A percentile compares a stretch with the other conserved stretches of the same genome.
phyloP scores from a whole-genome alignment of 1,140 invertebrate species.

The Tetramorium simillimum region DNA sequence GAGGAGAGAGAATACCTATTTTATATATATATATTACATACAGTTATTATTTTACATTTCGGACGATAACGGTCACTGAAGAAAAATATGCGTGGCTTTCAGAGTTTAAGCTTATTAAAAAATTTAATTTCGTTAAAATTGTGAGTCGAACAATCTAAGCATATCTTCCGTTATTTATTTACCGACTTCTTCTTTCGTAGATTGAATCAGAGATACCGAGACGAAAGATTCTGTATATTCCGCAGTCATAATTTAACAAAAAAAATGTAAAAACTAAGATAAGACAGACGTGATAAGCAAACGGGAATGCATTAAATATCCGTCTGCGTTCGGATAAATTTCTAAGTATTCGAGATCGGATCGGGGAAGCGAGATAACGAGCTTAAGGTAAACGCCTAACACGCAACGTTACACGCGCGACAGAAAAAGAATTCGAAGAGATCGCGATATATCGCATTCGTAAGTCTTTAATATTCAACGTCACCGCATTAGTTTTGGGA shows the following conservation, averaged over 20 bases:
- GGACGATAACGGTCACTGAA: slow-evolving; percentile 2
- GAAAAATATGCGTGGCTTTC: not conserved
- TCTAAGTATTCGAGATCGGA: not conserved
- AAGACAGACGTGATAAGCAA: not conserved
- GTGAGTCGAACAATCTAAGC: not conserved
- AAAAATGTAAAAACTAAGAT: not conserved
- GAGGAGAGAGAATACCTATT: not conserved
- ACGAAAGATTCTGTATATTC: not conserved
- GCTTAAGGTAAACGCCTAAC: not conserved
- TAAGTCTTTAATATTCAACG: not conserved
- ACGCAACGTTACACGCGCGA: not conserved
- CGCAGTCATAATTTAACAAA: not conserved
- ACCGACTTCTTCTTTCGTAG: not conserved
- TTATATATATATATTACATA: not conserved
- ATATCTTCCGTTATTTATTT: not conserved
- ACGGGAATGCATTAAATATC: not conserved
- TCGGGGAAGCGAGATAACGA: slow-evolving; percentile 2
- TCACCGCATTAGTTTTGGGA: not conserved
- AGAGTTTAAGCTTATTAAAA: not conserved
- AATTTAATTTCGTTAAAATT: slow-evolving; percentile 5
- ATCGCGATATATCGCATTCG: not conserved
- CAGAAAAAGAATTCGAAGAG: not conserved
- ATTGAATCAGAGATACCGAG: not conserved
- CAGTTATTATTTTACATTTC: slow-evolving; percentile 28
- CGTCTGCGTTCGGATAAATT: not conserved